Conservation (phyloP, 2,797 vertebrate species). For the Diplodus sargus region DNA sequence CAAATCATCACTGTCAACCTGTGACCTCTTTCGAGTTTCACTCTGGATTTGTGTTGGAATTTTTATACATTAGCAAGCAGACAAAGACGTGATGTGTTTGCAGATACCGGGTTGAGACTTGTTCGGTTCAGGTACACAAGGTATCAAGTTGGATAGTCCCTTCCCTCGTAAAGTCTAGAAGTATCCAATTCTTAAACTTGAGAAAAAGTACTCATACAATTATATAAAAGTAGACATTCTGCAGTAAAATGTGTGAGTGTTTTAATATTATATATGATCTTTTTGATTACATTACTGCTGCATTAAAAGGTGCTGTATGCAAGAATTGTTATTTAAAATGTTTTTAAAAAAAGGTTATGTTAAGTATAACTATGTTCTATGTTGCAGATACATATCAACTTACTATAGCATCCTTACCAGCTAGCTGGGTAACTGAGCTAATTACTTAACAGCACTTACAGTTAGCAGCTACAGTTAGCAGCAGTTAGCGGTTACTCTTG, state of each 20-base stretch:
- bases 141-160: background rate
- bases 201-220: background rate
- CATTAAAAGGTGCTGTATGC: too few species aligned
- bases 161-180: background rate
- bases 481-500: too few species aligned
- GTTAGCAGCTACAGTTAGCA: too few species aligned
- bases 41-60: background rate
- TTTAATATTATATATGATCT: background rate
- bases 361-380: too few species aligned
- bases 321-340: too few species aligned
- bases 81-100: background rate
- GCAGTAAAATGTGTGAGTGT: background rate
- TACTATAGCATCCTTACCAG: too few species aligned
- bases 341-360: too few species aligned
- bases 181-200: background rate
- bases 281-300: too few species aligned
- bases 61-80: background rate
- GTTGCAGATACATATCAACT: too few species aligned
- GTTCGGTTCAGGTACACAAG: constrained; percentile 4
- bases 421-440: too few species aligned
- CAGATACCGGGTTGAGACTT: background rate
- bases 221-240: background rate
- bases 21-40: constrained; percentile 20
- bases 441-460: too few species aligned
- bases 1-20: constrained; percentile 53